phyloP scores from a whole-genome alignment of 1,140 invertebrate genomes.

The Homarus americanus region DNA sequence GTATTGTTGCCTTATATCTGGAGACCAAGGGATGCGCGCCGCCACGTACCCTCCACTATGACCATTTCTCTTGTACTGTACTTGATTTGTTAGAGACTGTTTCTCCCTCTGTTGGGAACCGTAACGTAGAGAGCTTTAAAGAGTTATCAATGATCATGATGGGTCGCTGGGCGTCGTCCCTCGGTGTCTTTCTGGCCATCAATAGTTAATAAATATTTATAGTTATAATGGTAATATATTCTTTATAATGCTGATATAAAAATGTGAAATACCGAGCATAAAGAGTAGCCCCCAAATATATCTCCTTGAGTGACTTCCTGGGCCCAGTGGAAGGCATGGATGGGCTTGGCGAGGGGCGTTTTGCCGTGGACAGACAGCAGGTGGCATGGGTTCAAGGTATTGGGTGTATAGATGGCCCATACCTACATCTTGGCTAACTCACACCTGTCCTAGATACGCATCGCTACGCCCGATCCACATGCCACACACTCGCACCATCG shows the following conservation, averaged over 20 bases:
- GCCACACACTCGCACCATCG: background rate
- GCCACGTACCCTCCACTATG: constrained; percentile 4
- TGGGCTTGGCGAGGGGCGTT: background rate
- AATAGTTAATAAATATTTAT: constrained; percentile 74
- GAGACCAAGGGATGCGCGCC: constrained; percentile 53
- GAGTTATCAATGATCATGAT: background rate
- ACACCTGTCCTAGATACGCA: background rate
- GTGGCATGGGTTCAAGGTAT: background rate
- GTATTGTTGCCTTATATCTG: constrained; percentile 73
- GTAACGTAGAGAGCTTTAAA: background rate
- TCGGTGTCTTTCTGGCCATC: constrained; percentile 69
- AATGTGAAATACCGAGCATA: constrained; percentile 63
- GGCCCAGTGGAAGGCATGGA: constrained; percentile 3
- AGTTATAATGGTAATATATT: constrained; percentile 74
- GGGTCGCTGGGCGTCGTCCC: constrained; percentile 50
- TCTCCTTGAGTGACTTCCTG: constrained; percentile 41
- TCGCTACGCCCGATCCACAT: background rate
- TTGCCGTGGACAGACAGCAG: background rate
- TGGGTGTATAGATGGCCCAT: background rate
- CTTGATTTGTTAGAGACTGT: constrained; percentile 11
- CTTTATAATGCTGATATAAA: constrained; percentile 74
- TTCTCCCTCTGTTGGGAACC: background rate
- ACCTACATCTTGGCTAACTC: background rate
- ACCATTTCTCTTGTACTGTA: background rate
- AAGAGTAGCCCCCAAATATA: constrained; percentile 70